Base-by-base conservation (phyloP, 2,888 invertebrate species). In the Keiferia lycopersicella region DNA sequence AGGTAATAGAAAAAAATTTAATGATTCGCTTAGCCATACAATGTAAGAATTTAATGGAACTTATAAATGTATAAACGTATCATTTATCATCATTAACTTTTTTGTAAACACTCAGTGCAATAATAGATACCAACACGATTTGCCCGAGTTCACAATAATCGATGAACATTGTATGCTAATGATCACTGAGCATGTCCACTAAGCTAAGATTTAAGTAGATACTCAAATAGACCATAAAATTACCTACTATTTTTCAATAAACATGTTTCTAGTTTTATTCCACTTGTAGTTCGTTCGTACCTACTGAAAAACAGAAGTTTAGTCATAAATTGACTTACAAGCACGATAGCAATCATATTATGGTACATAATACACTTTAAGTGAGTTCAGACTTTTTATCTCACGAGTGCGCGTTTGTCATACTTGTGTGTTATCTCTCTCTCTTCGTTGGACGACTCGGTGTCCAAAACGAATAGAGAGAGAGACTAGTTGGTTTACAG, bases 111-210 rank as follows among this genome's bases (percentile, higher is more conserved):
- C 16, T 34, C 34, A 34, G 10, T 34, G 10, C 34, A 56, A 56
- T 56, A 59, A 22, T 22, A 53, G n/a, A n/a, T 26, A 2, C 14
- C 51, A 53, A 59, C 41, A 59, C 57, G 16, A 39, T 39, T 59
- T 12, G 12, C 34, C 34, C 1, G 2, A 16, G 38, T 59, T 11
- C 20, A 53, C 38, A 59, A 50, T 20, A 59, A 64, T 26, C 53
- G 53, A 26, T 53, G 22, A 61, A 72, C 74, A 80, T 81, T 80
- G 79, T 78, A 73, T 80, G 79, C 66, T 71, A 80, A 79, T 79
- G 34, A 68, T 53, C 26, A 14, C 51, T 22, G 12, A 30, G 56
- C 14, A 16, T 56, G 16, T 8, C 8, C 8, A 8, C 22, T 53
- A 30, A 53, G 7, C 53, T 10, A n/a, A 3, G 22, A 53, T 45